These are phyloP conservation scores for Aporrectodea caliginosa DNA, from an alignment of 1,140 invertebrate genomes.

Conservation along the genomic window DNA sequence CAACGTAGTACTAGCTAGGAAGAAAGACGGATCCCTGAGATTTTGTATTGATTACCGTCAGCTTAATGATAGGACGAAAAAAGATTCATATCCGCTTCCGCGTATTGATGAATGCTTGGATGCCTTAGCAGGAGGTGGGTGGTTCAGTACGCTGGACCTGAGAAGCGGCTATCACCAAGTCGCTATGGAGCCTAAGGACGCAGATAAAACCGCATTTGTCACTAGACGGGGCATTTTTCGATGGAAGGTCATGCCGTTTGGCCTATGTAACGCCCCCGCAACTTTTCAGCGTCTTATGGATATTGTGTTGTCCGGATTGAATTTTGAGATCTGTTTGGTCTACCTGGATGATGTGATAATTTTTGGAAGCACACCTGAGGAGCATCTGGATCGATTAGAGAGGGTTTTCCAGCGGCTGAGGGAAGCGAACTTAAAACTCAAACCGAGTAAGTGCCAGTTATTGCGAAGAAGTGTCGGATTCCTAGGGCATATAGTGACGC, in stretches of 20 bases:
- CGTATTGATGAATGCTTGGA: slow-evolving; percentile 56
- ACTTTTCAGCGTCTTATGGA: slow-evolving; percentile 44
- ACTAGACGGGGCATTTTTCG: slow-evolving; percentile 8
- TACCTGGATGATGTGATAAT: slow-evolving; percentile 41
- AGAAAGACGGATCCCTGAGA: slow-evolving; percentile 52
- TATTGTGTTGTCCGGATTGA: slow-evolving; percentile 33
- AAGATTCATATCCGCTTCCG: slow-evolving; percentile 44
- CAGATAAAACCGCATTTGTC: slow-evolving; percentile 21
- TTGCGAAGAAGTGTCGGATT: slow-evolving; percentile 36
- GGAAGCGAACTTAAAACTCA: slow-evolving; percentile 35
- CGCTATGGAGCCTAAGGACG: slow-evolving; percentile 37
- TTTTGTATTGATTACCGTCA: slow-evolving; percentile 57
- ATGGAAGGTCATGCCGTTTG: slow-evolving; percentile 38
- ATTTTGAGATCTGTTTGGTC: slow-evolving; percentile 29
- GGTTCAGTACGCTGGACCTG: slow-evolving; percentile 57
- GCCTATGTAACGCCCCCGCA: slow-evolving; percentile 38
- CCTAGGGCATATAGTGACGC: slow-evolving; percentile 42
- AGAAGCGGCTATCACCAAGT: slow-evolving; percentile 49
- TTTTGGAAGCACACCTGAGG: slow-evolving; percentile 28
- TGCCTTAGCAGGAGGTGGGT: slow-evolving; percentile 44
- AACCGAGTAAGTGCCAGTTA: slow-evolving; percentile 34
- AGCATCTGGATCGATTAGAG: slow-evolving; percentile 26
- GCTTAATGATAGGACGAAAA: slow-evolving; percentile 47
- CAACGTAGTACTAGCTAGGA: slow-evolving; percentile 56
- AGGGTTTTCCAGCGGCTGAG: slow-evolving; percentile 36